Conservation (phyloP, 2,888 invertebrate genomes). For the Ennomos erosarius region DNA sequence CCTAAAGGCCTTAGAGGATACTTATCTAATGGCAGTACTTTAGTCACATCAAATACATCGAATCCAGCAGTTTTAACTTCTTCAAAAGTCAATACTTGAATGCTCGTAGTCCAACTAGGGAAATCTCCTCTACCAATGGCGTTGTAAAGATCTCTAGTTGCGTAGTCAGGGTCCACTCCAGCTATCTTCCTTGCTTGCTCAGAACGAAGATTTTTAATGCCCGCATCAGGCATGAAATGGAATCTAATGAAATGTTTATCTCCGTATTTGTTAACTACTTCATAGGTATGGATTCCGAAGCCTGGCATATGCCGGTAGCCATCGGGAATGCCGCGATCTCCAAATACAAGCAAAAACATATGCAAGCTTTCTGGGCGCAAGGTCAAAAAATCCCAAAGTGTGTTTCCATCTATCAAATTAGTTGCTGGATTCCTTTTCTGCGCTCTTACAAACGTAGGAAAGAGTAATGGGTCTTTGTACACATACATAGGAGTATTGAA, state of each 20-base stretch:
- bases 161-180: conserved; percentile 93
- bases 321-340: conserved; percentile 95
- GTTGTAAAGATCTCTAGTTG: conserved; percentile 93
- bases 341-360: conserved; percentile 91
- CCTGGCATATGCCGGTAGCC: conserved; percentile 96
- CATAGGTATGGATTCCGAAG: conserved; percentile 95
- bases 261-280: conserved; percentile 90
- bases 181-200: conserved; percentile 87
- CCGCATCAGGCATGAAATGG: conserved; percentile 94
- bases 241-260: conserved; percentile 92
- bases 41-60: conserved; percentile 96
- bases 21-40: conserved; percentile 91
- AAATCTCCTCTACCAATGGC: conserved; percentile 90
- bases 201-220: conserved; percentile 90
- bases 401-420: conserved; percentile 93
- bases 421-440: conserved; percentile 96
- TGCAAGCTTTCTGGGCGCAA: conserved; percentile 94
- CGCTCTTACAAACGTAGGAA: conserved; percentile 96
- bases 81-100: conserved; percentile 93
- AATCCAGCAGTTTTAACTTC: conserved; percentile 90
- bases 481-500: conserved; percentile 95
- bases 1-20: conserved; percentile 94
- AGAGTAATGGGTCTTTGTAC: conserved; percentile 93
- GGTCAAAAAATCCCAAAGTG: conserved; percentile 96
- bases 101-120: conserved; percentile 90